Evolutionary conservation across 2,797 vertebrate genomes (phyloP).

Genomic region (Pipistrellus pygmaeus): DNA sequence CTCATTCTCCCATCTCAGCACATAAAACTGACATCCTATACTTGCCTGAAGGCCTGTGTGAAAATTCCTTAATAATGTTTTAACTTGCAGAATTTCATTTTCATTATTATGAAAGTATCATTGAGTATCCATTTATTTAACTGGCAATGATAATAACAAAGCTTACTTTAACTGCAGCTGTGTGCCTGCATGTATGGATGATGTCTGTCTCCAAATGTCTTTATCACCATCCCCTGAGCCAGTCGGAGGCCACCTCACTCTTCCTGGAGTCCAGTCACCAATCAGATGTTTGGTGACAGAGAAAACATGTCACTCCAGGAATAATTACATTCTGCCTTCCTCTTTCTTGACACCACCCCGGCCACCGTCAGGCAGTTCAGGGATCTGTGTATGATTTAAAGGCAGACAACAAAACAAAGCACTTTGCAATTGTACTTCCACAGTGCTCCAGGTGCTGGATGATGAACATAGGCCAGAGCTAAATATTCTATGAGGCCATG

Average conservation of each 20-base stretch:
- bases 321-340: neutral
- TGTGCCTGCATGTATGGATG: neutral
- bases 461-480: neutral
- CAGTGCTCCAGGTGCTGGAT: neutral
- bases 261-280: neutral
- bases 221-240: neutral
- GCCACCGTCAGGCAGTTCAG: neutral
- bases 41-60: slow-evolving; percentile 56
- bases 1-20: slow-evolving; percentile 55
- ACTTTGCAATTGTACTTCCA: neutral
- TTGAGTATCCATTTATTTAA: slow-evolving; percentile 58
- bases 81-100: slow-evolving; percentile 70
- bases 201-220: neutral
- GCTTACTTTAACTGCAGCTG: neutral
- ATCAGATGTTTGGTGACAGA: neutral
- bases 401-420: slow-evolving; percentile 22
- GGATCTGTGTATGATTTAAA: neutral
- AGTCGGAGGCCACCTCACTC: neutral
- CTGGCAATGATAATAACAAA: slow-evolving; percentile 50
- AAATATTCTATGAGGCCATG: neutral
- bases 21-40: slow-evolving; percentile 58
- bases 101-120: slow-evolving; percentile 60
- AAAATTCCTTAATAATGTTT: slow-evolving; percentile 56
- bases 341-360: neutral
- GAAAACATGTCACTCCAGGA: neutral